These are phyloP conservation scores for Labeo calbasu DNA, from an alignment of 2,797 vertebrate species.

Conservation along the genomic window DNA sequence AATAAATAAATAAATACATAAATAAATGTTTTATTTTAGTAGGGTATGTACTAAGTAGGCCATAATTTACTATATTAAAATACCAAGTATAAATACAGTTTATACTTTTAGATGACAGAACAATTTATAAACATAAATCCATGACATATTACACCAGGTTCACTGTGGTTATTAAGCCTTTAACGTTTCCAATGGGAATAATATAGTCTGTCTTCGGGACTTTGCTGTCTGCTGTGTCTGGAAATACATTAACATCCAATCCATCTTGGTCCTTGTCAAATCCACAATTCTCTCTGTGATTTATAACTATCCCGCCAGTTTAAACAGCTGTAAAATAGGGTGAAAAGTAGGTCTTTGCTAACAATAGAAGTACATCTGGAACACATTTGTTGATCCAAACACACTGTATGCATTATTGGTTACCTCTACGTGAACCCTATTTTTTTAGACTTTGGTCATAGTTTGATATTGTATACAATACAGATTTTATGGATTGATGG, in stretches of 20 bases:
- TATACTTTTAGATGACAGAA: background rate
- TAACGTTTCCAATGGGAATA: background rate
- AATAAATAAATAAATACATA: background rate
- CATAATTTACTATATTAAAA: background rate
- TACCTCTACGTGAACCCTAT: conserved; percentile 56
- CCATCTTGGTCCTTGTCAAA: conserved; percentile 57
- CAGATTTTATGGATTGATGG: conserved; percentile 11
- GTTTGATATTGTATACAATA: conserved; percentile 28
- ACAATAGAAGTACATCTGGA: conserved; percentile 63
- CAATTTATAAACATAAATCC: background rate
- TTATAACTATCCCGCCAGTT: conserved; percentile 60
- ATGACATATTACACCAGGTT: background rate
- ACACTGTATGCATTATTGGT: conserved; percentile 36
- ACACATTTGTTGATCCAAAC: conserved; percentile 52
- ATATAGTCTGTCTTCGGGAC: background rate
- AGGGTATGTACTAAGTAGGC: background rate
- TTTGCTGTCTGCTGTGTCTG: background rate
- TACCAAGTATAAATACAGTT: background rate
- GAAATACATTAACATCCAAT: conserved; percentile 56
- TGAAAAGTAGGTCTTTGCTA: conserved; percentile 49
- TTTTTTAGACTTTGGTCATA: conserved; percentile 41
- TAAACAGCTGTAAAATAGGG: conserved; percentile 60
- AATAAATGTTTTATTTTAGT: background rate
- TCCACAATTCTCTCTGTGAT: conserved; percentile 59
- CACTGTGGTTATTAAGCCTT: background rate